Evolutionary conservation across 2,113 vertebrate genomes (phyloP), one percentile per base, ranked within the genome.

Genomic region (Sitta europaea): DNA sequence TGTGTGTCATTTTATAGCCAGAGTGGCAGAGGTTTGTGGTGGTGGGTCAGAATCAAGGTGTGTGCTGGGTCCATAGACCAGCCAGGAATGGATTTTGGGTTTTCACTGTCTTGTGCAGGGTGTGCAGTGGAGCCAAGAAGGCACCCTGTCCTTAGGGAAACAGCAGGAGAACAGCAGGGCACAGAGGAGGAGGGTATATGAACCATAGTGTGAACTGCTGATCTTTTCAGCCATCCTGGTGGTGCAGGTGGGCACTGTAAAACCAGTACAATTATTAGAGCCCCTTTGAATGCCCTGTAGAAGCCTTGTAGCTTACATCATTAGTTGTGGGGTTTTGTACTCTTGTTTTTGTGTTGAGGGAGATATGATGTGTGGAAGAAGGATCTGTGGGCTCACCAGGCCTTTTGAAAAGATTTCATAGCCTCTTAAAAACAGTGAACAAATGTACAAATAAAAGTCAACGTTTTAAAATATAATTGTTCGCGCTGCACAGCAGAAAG

Each of bases 21-120:
- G 31, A 70, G 23, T 63, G 55, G 13, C 48, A 40, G 51, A 0
- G 0, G 2, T 71, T 59, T 62, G 42, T 80, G 63, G 13, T 42
- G 61, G 54, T 29, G 27, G 48, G 28, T 70, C 27, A 31, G 65
- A 66, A 40, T 2, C 0, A 3, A 70, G 90, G 22, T 0, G 0
- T 8, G 3, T 55, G 8, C 38, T 48, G 40, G 8, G 13, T 83
- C 45, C 13, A 1, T 19, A 76, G 50, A 48, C 6, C 10, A 55
- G 20, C 5, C 5, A 1, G 2, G 23, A 55, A 21, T 16, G 8
- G 7, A 3, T 25, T 85, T 87, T 40, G 4, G 4, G 67, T 78
- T 70, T 74, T 40, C 4, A 5, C 31, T 77, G 24, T 23, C 29
- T 38, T 35, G 42, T 2, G 0, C 50, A 11, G 33, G 18, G 35